A percentile compares a stretch with the other conserved stretches of the same genome.
Conservation (phyloP, 2,113 vertebrate species). For the Anguilla rostrata region DNA sequence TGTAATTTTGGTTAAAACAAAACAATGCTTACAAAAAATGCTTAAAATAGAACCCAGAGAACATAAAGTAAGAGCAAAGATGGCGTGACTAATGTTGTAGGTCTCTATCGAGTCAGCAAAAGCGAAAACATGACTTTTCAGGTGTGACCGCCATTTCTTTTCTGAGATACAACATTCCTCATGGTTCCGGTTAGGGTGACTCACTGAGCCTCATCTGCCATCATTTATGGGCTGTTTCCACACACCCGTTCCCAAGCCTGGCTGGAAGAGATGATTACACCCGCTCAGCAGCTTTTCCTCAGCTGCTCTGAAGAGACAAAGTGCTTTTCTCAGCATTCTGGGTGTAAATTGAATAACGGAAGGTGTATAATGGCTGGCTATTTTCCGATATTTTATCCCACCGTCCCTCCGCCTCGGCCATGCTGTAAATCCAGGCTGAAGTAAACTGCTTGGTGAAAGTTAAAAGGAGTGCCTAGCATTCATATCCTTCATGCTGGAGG, state of each 20-base stretch:
- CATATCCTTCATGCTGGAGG: neutral
- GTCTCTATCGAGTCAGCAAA: neutral
- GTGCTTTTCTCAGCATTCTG: neutral
- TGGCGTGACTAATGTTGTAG: neutral
- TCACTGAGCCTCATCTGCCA: neutral
- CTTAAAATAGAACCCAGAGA: neutral
- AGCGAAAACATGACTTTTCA: neutral
- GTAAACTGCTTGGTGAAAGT: neutral
- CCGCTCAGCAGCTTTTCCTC: neutral
- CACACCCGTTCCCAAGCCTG: neutral
- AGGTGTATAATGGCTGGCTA: neutral
- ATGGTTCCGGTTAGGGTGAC: neutral
- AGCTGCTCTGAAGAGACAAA: neutral
- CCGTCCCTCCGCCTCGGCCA: neutral
- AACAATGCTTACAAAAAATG: neutral
- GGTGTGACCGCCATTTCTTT: neutral
- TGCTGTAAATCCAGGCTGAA: neutral
- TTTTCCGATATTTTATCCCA: neutral
- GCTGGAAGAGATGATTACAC: neutral
- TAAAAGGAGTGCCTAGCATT: neutral
- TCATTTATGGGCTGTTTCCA: neutral
- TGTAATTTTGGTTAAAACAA: neutral
- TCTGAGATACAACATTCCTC: neutral
- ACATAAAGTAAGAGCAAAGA: neutral
- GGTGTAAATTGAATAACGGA: neutral